phyloP scores from a whole-genome alignment of 2,888 invertebrate genomes.

The Ethmia dodecea region DNA sequence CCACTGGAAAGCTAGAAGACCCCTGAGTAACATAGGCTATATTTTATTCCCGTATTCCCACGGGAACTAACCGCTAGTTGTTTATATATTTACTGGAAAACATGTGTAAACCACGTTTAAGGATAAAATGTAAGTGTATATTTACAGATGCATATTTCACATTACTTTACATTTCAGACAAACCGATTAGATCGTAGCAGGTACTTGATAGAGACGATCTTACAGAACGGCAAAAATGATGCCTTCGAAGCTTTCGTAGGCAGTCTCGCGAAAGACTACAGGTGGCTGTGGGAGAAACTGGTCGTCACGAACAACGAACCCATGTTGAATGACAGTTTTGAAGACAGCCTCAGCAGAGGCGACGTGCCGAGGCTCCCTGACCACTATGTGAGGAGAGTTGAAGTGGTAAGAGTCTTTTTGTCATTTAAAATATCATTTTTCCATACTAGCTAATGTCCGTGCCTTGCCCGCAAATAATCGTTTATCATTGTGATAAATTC shows the following conservation, averaged over 20 bases:
- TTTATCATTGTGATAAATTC: too few relatives aligned
- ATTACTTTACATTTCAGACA: constrained; percentile 50
- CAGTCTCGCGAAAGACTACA: constrained; percentile 72
- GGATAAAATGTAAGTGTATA: too few relatives aligned
- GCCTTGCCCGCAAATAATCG: too few relatives aligned
- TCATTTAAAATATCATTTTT: too few relatives aligned
- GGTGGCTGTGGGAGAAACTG: constrained; percentile 75
- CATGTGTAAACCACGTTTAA: too few relatives aligned
- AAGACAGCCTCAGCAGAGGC: constrained; percentile 72
- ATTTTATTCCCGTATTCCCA: too few relatives aligned
- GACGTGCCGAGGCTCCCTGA: constrained; percentile 77
- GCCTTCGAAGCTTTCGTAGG: constrained; percentile 76
- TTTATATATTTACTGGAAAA: too few relatives aligned
- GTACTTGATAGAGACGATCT: constrained; percentile 53
- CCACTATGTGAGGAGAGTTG: constrained; percentile 69
- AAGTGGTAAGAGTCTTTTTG: constrained; percentile 75
- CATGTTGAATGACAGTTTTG: constrained; percentile 57
- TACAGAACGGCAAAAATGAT: constrained; percentile 53
- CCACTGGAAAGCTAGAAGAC: too few relatives aligned
- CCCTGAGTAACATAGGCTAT: too few relatives aligned
- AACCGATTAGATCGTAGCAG: constrained; percentile 51
- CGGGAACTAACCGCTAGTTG: too few relatives aligned
- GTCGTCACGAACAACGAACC: constrained; percentile 44
- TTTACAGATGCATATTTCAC: too few relatives aligned
- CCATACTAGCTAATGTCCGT: too few relatives aligned